Evolutionary conservation across 2,113 vertebrate genomes (phyloP).

Genomic region (rabbit (Oryctolagus cuniculus)): mOryCun1.1 NC_091441.1:11414501-11415000

Average conservation of each 20-base stretch:
- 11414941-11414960: background rate
- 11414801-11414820: background rate
- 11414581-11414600: background rate
- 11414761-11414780: background rate
- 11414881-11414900: too few relatives aligned
- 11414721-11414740: background rate
- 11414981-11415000: background rate
- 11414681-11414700: background rate
- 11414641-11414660: background rate
- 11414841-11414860: background rate
- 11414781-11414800: background rate
- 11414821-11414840: background rate
- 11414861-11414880: background rate
- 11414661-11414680: background rate
- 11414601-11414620: background rate
- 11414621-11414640: background rate
- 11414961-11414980: background rate
- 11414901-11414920: background rate
- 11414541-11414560: background rate
- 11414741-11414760: background rate
- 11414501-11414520: background rate
- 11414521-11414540: background rate
- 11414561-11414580: background rate
- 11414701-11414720: background rate
- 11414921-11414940: background rate